Evolutionary conservation across 2,888 invertebrate genomes (phyloP).

Genomic region (Ptychoptera albimana): DNA sequence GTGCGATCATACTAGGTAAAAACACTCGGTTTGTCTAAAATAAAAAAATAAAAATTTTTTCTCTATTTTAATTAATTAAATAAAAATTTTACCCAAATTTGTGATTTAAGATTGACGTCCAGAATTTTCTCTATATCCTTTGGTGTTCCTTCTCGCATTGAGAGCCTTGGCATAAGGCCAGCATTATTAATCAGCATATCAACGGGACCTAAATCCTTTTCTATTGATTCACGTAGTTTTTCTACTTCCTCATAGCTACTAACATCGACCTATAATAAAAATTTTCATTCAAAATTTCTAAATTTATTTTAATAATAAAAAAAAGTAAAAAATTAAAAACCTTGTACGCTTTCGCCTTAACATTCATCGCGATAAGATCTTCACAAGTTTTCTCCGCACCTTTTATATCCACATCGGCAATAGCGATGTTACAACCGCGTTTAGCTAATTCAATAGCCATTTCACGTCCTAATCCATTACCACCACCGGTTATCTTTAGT

Average conservation of each 20-base stretch:
- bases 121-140: conserved; percentile 30
- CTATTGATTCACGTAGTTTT: background rate
- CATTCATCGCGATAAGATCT: conserved; percentile 22
- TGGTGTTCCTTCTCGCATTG: conserved; percentile 25
- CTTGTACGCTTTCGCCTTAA: conserved; percentile 23
- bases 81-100: conserved; percentile 25
- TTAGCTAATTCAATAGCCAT: conserved; percentile 27
- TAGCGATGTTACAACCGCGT: conserved; percentile 29
- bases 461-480: conserved; percentile 32
- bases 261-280: background rate
- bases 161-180: conserved; percentile 28
- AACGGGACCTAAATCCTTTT: conserved; percentile 22
- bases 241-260: background rate
- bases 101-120: conserved; percentile 30
- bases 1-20: conserved; percentile 29
- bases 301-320: no score
- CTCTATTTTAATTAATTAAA: no score
- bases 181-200: conserved; percentile 34
- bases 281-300: no score
- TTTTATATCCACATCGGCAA: conserved; percentile 27
- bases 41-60: conserved; percentile 1
- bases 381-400: conserved; percentile 26
- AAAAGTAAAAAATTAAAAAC: no score
- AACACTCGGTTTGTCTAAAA: conserved; percentile 32
- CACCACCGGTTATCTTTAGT: conserved; percentile 28